Base-by-base conservation (phyloP, 2,113 vertebrate genomes). In the Onychostruthus taczanowskii region DNA sequence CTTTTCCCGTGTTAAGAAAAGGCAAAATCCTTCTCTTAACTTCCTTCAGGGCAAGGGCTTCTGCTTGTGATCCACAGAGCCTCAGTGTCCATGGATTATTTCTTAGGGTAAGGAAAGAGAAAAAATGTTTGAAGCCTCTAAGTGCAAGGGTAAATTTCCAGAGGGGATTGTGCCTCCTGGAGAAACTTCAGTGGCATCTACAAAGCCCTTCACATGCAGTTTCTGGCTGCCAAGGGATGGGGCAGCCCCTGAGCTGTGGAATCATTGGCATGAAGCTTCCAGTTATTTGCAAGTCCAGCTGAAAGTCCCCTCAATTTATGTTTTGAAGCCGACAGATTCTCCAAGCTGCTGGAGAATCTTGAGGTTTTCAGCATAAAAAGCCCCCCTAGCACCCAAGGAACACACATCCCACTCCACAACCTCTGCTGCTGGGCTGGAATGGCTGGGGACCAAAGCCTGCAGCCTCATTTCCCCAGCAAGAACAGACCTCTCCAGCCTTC, bases 61-160 rank as follows among this genome's bases (percentile, higher is more conserved):
- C 22, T 74, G 46, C 27, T 76, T 56, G 27, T 61, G 55, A 66
- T 69, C 18, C 46, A n/a, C 49, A 43, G 58, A 59, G 23, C 26
- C 1, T 0, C 2, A 22, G 14, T 0, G 2, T 27, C 63, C 10
- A 0, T 28, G 39, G 53, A 10, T 76, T 72, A 26, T 41, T 52
- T 30, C 30, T 21, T 49, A 16, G 55, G 27, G 10, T 64, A 73
- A 89, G 39, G 49, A 68, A 47, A 49, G 47, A 43, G 20, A 62
- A 20, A 4, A 77, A 67, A 8, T 17, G 10, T 39, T 55, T 76
- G 49, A 80, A 64, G 55, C 13, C 37, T 77, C 41, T 55, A 11
- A 10, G 1, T 11, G 37, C 4, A 5, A 4, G 26, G 17, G 16
- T 70, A 49, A 46, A 49, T 70, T 82, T 87, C 73, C 17, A 19